A percentile compares a stretch with the other conserved stretches of the same genome.
These are phyloP conservation scores for Drosophila jambulina DNA, from an alignment of 1,140 invertebrate genomes.

Conservation along the genomic window DNA sequence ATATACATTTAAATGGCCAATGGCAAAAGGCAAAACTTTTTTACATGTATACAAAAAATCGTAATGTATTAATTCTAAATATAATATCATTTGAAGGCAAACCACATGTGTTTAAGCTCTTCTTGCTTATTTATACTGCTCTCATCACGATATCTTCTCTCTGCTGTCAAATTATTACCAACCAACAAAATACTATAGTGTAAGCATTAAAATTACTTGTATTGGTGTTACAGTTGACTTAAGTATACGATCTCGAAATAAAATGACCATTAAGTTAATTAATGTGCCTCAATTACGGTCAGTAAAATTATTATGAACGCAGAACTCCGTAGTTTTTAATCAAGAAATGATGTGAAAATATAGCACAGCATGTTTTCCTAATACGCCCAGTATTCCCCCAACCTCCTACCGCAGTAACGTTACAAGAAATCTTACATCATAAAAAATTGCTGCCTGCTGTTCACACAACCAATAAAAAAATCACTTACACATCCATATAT, in stretches of 20 bases:
- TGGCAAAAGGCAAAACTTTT: constrained; percentile 2
- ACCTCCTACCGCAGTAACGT: not conserved
- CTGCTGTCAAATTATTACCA: constrained; percentile 50
- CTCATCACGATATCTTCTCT: not conserved
- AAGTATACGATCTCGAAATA: constrained; percentile 57
- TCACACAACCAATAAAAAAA: constrained; percentile 75
- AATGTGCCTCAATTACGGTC: constrained; percentile 69
- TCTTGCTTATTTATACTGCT: not conserved
- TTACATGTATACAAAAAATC: not conserved
- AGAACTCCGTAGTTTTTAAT: constrained; percentile 80
- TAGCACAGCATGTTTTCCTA: constrained; percentile 58
- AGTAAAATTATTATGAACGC: constrained; percentile 67
- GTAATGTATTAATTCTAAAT: not conserved
- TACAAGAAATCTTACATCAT: constrained; percentile 71
- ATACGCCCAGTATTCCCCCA: not conserved
- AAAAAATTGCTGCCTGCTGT: constrained; percentile 76
- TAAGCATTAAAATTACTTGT: not conserved
- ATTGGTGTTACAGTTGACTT: constrained; percentile 31
- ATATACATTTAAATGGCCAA: constrained; percentile 41
- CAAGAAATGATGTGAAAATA: constrained; percentile 64
- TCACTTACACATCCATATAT: constrained; percentile 51
- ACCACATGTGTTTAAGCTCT: not conserved
- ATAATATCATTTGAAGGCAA: not conserved
- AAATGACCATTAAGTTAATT: constrained; percentile 83
- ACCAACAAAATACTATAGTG: constrained; percentile 22